Evolutionary conservation across 1,140 invertebrate species (phyloP).

Genomic region (Pemphigus obesinymphae): DNA sequence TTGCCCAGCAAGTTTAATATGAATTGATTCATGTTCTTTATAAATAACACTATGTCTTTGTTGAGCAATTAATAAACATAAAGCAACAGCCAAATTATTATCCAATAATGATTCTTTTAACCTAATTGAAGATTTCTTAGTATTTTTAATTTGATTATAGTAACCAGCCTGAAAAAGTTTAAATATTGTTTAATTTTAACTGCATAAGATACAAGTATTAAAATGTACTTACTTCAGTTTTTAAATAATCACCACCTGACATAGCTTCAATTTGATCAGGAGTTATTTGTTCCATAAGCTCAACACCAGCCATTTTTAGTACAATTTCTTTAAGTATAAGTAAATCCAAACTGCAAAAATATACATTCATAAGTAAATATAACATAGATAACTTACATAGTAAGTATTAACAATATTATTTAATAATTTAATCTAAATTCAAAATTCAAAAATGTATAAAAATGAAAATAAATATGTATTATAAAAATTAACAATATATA

Average conservation of each 20-base stretch:
- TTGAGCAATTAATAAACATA: constrained; percentile 94
- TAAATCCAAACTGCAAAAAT: constrained; percentile 75
- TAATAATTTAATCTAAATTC: too few relatives aligned
- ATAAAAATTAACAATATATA: too few relatives aligned
- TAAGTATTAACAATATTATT: too few relatives aligned
- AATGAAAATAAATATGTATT: too few relatives aligned
- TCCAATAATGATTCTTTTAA: constrained; percentile 91
- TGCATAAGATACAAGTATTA: constrained; percentile 14
- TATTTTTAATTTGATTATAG: constrained; percentile 94
- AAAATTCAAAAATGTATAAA: too few relatives aligned
- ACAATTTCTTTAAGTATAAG: constrained; percentile 96
- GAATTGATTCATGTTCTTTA: constrained; percentile 77
- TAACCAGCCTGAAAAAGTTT: constrained; percentile 72
- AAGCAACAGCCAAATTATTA: constrained; percentile 84
- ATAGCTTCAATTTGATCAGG: constrained; percentile 92
- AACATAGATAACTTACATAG: too few relatives aligned
- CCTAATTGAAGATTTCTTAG: constrained; percentile 91
- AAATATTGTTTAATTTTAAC: constrained; percentile 3
- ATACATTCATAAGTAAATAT: background rate
- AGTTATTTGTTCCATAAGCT: constrained; percentile 94
- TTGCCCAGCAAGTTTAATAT: constrained; percentile 83
- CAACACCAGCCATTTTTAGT: constrained; percentile 98
- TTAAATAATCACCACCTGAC: constrained; percentile 90
- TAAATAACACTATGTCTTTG: constrained; percentile 92
- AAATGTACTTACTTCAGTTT: constrained; percentile 69